Percentiles rank a stretch among this genome's conserved stretches.
Conservation (phyloP, 2,113 vertebrate genomes). For the Cavia aperea region DNA sequence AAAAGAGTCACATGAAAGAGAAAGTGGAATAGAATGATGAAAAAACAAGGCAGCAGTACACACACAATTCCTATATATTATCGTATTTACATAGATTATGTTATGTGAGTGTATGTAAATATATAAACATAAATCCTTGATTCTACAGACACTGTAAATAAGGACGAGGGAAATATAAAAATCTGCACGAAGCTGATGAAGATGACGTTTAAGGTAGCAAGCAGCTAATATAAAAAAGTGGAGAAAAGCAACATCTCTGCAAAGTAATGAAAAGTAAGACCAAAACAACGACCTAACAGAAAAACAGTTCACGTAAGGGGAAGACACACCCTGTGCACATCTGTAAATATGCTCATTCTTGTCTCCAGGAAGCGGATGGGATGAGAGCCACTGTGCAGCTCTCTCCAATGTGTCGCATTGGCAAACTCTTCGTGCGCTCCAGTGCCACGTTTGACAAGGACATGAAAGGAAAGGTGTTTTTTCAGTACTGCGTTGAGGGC, state of each 20-base stretch:
- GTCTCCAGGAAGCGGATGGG: not conserved
- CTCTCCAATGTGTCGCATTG: not conserved
- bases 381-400: slow-evolving; percentile 33
- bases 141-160: slow-evolving; percentile 1
- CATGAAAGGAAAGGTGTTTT: not conserved
- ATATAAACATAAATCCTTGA: not conserved
- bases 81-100: not conserved
- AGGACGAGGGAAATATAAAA: not conserved
- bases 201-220: not conserved
- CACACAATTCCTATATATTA: not conserved
- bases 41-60: not conserved
- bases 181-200: slow-evolving; percentile 12
- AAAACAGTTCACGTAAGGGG: slow-evolving; percentile 31
- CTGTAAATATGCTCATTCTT: not conserved
- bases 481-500: not conserved
- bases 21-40: not conserved
- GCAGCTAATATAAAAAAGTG: not conserved
- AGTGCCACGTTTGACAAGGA: slow-evolving; percentile 3
- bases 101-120: not conserved
- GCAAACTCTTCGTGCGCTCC: not conserved
- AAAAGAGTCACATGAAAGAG: not conserved
- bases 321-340: slow-evolving; percentile 3
- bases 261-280: slow-evolving; percentile 36
- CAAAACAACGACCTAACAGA: not conserved
- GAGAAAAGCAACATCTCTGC: not conserved